Conservation (phyloP, 2,113 vertebrate genomes). For the Psilopsiagon aurifrons region DNA sequence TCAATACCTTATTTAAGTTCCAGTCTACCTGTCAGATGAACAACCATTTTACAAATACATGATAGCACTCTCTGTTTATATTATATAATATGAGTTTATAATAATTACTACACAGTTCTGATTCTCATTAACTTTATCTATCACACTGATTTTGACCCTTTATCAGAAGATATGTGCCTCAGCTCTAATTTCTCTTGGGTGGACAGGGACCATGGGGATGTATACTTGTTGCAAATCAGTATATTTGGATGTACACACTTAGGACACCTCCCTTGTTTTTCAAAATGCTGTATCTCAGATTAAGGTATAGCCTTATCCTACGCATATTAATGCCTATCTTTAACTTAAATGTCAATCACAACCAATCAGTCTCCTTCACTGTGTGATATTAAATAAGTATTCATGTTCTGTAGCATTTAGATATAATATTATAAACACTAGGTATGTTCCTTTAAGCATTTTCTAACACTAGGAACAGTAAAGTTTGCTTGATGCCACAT, state of each 20-base stretch:
- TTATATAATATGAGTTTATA: neutral
- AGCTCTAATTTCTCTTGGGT: neutral
- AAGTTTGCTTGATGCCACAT: neutral
- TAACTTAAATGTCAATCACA: neutral
- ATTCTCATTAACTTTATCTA: neutral
- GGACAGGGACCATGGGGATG: neutral
- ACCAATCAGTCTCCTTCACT: neutral
- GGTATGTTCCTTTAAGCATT: neutral
- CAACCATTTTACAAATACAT: neutral
- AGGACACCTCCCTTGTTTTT: neutral
- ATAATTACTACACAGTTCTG: neutral
- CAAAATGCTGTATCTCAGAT: neutral
- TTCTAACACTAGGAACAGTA: neutral
- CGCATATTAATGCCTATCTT: neutral
- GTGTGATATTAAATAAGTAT: fast-evolving
- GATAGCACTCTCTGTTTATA: neutral
- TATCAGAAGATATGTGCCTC: neutral
- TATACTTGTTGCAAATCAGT: neutral
- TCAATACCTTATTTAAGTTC: neutral
- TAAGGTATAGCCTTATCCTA: neutral
- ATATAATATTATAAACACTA: neutral
- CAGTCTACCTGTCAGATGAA: neutral
- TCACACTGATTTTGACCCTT: neutral
- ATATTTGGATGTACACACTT: neutral
- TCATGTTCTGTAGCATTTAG: neutral